These are phyloP conservation scores for Chelon auratus DNA, from an alignment of 2,797 vertebrate species.

Conservation along the genomic window DNA sequence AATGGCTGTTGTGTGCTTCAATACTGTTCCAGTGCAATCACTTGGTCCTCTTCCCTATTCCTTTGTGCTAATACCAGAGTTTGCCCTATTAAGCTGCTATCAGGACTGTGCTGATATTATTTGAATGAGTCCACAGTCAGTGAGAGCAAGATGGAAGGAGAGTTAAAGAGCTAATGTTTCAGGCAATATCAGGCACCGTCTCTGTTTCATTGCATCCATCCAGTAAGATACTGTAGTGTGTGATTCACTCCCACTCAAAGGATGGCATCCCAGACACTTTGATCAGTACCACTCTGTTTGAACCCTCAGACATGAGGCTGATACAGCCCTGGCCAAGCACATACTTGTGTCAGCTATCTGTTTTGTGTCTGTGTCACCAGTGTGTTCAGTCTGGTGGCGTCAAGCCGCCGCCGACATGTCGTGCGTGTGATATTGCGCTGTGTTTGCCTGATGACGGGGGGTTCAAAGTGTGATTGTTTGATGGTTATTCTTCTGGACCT, in stretches of 20 bases:
- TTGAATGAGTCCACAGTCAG: constrained; percentile 77
- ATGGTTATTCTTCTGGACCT: constrained; percentile 72
- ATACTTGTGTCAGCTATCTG: constrained; percentile 56
- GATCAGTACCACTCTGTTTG: constrained; percentile 67
- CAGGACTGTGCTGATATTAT: constrained; percentile 81
- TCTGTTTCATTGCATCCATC: constrained; percentile 73
- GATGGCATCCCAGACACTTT: constrained; percentile 64
- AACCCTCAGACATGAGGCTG: constrained; percentile 67
- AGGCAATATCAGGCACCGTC: constrained; percentile 78
- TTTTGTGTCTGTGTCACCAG: constrained; percentile 64
- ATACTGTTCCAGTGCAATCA: constrained; percentile 80
- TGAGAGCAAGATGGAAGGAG: constrained; percentile 66
- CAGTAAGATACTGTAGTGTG: constrained; percentile 61
- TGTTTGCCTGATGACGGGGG: constrained; percentile 59
- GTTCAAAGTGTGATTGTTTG: constrained; percentile 69
- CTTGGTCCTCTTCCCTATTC: constrained; percentile 77
- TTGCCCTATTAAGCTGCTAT: constrained; percentile 87
- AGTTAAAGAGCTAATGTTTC: constrained; percentile 77
- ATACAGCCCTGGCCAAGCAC: constrained; percentile 56
- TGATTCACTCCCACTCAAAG: constrained; percentile 71
- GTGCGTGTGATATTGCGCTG: constrained; percentile 46
- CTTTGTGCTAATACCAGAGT: constrained; percentile 84
- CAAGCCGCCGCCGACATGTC: constrained; percentile 28
- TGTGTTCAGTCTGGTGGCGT: constrained; percentile 50
- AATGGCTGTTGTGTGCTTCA: constrained; percentile 75